Conservation (phyloP, 2,113 vertebrate species). For the Scomber japonicus region DNA sequence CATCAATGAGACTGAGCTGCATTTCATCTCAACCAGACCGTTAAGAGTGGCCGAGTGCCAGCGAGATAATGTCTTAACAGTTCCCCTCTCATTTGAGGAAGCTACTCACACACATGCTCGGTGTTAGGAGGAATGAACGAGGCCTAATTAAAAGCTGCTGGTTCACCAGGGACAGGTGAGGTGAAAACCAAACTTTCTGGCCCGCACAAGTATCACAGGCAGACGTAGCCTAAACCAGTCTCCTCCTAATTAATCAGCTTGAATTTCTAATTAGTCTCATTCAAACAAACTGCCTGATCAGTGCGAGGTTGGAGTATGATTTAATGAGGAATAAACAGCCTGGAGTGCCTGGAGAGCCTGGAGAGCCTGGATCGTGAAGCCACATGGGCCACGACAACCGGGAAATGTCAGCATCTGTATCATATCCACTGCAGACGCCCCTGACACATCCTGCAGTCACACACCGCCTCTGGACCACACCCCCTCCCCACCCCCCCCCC, state of each 20-base stretch:
- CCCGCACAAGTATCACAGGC: not conserved
- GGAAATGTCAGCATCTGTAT: slow-evolving; percentile 56
- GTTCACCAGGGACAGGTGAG: slow-evolving; percentile 7
- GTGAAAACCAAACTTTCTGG: not conserved
- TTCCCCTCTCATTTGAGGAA: slow-evolving; percentile 7
- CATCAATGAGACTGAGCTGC: slow-evolving; percentile 43
- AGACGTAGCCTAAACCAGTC: slow-evolving; percentile 9
- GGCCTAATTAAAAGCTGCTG: slow-evolving; percentile 45
- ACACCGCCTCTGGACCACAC: slow-evolving; percentile 22
- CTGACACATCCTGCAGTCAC: slow-evolving; percentile 65
- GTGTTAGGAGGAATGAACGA: not conserved
- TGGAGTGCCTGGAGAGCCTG: slow-evolving; percentile 1
- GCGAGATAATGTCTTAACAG: slow-evolving; percentile 36
- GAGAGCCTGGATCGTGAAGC: not conserved
- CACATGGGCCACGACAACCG: slow-evolving; percentile 18
- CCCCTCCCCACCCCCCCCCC: not conserved
- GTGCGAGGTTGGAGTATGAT: not conserved
- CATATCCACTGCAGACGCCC: slow-evolving; percentile 43
- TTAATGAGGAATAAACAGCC: slow-evolving; percentile 27
- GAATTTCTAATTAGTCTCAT: slow-evolving; percentile 21
- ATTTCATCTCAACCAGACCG: slow-evolving; percentile 26
- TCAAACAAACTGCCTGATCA: slow-evolving; percentile 29
- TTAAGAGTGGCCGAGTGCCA: slow-evolving; percentile 38
- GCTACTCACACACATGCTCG: slow-evolving; percentile 10
- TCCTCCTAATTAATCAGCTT: slow-evolving; percentile 12